phyloP scores from a whole-genome alignment of 2,797 vertebrate species.

The Intellagama lesueurii region DNA sequence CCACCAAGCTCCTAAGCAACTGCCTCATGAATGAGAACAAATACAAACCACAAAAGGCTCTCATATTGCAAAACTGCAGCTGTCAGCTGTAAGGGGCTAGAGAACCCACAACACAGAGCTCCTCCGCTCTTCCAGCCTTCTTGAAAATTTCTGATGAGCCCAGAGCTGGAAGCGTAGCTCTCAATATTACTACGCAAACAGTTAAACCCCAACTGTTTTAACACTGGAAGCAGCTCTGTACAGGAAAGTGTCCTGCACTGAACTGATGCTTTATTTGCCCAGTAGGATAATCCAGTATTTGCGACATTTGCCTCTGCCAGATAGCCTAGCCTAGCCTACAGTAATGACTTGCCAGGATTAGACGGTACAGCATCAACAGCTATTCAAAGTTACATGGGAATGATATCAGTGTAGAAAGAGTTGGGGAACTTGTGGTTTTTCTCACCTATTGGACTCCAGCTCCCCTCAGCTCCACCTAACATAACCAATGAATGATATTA shows the following conservation, averaged over 20 bases:
- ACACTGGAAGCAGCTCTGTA: slow-evolving; percentile 27
- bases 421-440: not conserved
- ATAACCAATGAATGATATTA: not conserved
- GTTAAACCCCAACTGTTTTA: not conserved
- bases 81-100: slow-evolving; percentile 26
- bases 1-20: slow-evolving; percentile 48
- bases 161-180: not conserved
- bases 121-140: slow-evolving; percentile 1
- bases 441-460: not conserved
- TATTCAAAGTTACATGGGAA: not conserved
- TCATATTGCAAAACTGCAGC: slow-evolving; percentile 51
- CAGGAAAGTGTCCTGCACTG: not conserved
- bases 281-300: not conserved
- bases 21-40: slow-evolving; percentile 39
- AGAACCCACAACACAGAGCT: slow-evolving; percentile 43
- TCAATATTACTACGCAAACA: not conserved
- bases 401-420: not conserved
- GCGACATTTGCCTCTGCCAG: not conserved
- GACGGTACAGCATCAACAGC: not conserved
- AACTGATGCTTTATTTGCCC: not conserved
- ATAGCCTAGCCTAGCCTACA: not conserved
- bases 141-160: slow-evolving; percentile 16
- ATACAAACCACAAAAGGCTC: slow-evolving; percentile 52
- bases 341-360: not conserved
- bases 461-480: not conserved